phyloP scores from a whole-genome alignment of 2,888 invertebrate genomes.

The Odontocolon sp. region DNA sequence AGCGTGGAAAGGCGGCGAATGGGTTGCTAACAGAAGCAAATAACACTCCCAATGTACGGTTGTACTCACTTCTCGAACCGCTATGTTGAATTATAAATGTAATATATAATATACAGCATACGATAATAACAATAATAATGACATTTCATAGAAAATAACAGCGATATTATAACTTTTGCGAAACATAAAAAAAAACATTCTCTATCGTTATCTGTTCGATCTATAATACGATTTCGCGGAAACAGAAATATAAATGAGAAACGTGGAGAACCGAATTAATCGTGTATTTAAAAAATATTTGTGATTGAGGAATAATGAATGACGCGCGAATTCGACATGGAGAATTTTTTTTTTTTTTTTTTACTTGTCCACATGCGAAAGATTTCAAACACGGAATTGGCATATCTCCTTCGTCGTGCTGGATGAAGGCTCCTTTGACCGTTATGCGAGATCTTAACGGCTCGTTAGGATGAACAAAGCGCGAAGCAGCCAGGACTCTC shows the following conservation, averaged over 20 bases:
- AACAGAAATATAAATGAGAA: not conserved
- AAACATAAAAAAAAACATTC: constrained; percentile 1
- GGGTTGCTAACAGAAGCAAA: constrained; percentile 64
- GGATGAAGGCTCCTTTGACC: constrained; percentile 45
- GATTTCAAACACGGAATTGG: constrained; percentile 58
- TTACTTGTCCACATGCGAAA: constrained; percentile 51
- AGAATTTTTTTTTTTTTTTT: no score
- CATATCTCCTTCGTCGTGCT: constrained; percentile 57
- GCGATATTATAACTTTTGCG: no score
- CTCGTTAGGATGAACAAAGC: constrained; percentile 60
- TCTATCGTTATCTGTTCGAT: not conserved
- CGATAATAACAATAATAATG: not conserved
- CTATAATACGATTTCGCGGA: not conserved
- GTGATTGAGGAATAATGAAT: not conserved
- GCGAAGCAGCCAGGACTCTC: constrained; percentile 36
- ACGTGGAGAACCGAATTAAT: not conserved
- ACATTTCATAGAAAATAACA: not conserved
- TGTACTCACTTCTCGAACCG: constrained; percentile 47
- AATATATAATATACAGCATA: not conserved
- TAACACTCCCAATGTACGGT: constrained; percentile 57
- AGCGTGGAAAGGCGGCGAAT: constrained; percentile 67
- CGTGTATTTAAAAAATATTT: not conserved
- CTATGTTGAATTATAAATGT: constrained; percentile 44
- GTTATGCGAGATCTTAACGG: constrained; percentile 58
- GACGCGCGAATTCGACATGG: constrained; percentile 15